A percentile compares a stretch with the other conserved stretches of the same genome.
Evolutionary conservation across 2,888 invertebrate species (phyloP).

Genomic region (Frankliniella fusca): DNA sequence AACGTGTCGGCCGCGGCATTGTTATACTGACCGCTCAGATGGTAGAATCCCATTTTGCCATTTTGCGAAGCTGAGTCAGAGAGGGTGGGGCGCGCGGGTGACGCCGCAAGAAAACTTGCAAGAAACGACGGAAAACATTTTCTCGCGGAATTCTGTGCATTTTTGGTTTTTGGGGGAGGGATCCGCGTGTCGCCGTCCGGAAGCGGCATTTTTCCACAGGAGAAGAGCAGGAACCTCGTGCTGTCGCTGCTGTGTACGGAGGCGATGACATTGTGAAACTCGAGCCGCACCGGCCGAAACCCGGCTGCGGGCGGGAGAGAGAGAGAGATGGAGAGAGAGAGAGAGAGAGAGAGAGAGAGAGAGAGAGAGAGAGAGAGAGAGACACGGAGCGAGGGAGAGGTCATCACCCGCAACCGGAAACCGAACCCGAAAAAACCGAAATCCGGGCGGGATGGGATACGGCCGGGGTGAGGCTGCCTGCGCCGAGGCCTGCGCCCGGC

Average conservation of each 20-base stretch:
- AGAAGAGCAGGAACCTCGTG: background rate
- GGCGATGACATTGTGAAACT: slow-evolving; percentile 20
- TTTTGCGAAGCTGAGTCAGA: too few species aligned
- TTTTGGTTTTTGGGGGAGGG: too few species aligned
- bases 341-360: background rate
- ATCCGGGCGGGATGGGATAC: background rate
- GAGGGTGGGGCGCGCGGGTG: too few species aligned
- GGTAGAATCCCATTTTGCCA: too few species aligned
- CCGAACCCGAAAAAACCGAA: slow-evolving; percentile 6
- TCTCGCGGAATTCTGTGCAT: too few species aligned
- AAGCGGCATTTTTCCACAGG: slow-evolving; percentile 1
- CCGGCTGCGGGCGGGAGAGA: background rate
- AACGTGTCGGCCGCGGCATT: too few species aligned
- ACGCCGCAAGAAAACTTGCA: too few species aligned
- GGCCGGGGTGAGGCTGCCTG: background rate
- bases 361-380: background rate
- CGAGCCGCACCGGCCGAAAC: background rate
- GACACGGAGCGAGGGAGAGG: background rate
- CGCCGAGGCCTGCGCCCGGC: too few species aligned
- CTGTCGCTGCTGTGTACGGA: background rate
- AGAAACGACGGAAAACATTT: too few species aligned
- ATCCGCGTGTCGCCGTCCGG: background rate
- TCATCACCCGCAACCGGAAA: slow-evolving; percentile 19
- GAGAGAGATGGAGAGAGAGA: background rate
- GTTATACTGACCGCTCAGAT: too few species aligned